phyloP scores from a whole-genome alignment of 2,113 vertebrate species.

The Gymnarchus niloticus region DNA sequence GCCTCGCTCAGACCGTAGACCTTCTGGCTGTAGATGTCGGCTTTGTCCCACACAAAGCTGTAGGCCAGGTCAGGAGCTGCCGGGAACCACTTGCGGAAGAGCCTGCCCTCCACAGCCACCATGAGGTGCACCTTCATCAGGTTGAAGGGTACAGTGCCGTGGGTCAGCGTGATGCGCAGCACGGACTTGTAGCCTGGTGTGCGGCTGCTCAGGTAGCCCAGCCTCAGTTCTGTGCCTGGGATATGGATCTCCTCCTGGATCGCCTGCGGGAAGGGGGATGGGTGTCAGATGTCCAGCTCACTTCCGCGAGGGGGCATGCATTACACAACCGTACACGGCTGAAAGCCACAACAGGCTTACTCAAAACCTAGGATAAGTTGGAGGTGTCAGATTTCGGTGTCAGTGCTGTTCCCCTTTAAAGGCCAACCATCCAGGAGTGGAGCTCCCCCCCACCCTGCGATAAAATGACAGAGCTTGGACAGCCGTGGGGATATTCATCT shows the following conservation, averaged over 20 bases:
- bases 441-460: not conserved
- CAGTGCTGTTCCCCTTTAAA: too few relatives aligned
- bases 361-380: not conserved
- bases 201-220: conserved; percentile 90
- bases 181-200: conserved; percentile 91
- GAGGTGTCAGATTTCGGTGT: not conserved
- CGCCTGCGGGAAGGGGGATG: conserved; percentile 59
- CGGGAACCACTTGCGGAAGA: conserved; percentile 94
- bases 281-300: not conserved
- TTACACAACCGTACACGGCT: not conserved
- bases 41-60: conserved; percentile 96
- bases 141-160: conserved; percentile 88
- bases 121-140: conserved; percentile 98
- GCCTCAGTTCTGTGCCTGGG: conserved; percentile 79
- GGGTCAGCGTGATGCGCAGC: conserved; percentile 83
- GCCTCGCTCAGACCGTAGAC: conserved; percentile 90
- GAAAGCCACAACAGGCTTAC: not conserved
- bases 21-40: conserved; percentile 95
- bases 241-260: conserved; percentile 84
- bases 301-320: not conserved
- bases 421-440: not conserved
- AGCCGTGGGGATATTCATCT: not conserved
- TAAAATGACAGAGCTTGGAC: not conserved
- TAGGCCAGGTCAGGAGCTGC: conserved; percentile 84
- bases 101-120: conserved; percentile 91